Evolutionary conservation across 2,113 vertebrate species (phyloP), one percentile per base, ranked within the genome.

Genomic region (Misgurnus anguillicaudatus): DNA sequence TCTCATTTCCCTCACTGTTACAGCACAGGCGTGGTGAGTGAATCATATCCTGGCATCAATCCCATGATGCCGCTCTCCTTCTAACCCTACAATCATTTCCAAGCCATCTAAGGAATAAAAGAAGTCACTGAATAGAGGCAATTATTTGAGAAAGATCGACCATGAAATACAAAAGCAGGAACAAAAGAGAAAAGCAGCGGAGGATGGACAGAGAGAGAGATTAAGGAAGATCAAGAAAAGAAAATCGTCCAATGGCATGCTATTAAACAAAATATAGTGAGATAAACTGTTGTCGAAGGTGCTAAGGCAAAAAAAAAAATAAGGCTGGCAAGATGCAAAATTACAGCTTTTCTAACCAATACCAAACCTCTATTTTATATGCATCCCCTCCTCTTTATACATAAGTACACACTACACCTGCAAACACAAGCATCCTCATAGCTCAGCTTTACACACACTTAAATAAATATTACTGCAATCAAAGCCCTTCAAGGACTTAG

Each of bases 11-110:
- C 14, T 70, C 76, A 55, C 24, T 84, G 58, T 66, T 81, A 81
- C 74, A 63, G 51, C 36, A 36, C 45, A 42, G 79, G 75, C 64
- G 64, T 75, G 75, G 60, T 78, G 74, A 80, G 57, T 84, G 74
- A 84, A 81, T 84, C 83, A 81, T 75, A 79, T 84, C 78, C 79
- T 76, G 55, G 58, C 77, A 79, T 83, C 66, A 76, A 67, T 66
- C 61, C 76, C 58, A 38, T 74, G 79, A 75, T 66, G 53, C 71
- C 57, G 65, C 60, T 63, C 66, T 72, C 64, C 9, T 47, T 31
- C 72, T 17, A 81, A 51, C 72, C 65, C 71, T 66, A 80, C 71
- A 75, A 76, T 82, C 64, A 76, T 79, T 81, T 81, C 70, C 62
- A 55, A 79, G 41, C 19, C 21, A 81, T 81, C 71, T 72, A 62